Base-by-base conservation (phyloP, 2,113 vertebrate species). In the Nesogale talazaci region DNA sequence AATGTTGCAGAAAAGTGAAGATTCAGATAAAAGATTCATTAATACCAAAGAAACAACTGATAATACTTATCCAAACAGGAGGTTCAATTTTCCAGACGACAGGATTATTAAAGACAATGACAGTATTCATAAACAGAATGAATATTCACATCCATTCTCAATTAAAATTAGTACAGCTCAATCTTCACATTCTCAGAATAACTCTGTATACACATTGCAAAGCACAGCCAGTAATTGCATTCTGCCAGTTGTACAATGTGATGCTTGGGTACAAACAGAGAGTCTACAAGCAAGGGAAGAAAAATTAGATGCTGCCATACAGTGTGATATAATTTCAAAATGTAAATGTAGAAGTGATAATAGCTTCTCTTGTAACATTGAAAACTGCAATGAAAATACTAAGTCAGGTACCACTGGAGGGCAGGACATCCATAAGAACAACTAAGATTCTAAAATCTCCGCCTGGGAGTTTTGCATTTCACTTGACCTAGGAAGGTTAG, bases 191-290 rank as follows among this genome's bases (percentile, higher is more conserved):
- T 4, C 65, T 31, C 94, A 57, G 52, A 57, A 29, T 75, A 89
- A 88, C 75, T 56, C 70, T 14, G 34, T 76, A 11, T 23, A 63
- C 8, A 9, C 1, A 4, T 1, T 78, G 8, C 36, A 14, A 9
- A 52, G 19, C 61, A 42, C 36, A 34, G 29, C 78, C 38, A 40
- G 0, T 0, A 27, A 14, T 19, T 75, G 22, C 19, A 25, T 38
- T 61, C 6, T 81, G 0, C 23, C 0, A 63, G 17, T n/a, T 4
- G 1, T 25, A 88, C 88, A 93, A 83, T 4, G 57, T 23, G 97
- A 99, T 2, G 94, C 34, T 0, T 98, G 93, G 90, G 98, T 98
- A 0, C 99, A 99, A 95, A 99, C 98, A 0, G 95, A 96, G 8
- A 5, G 5, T 79, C 40, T 22, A 3, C 31, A 59, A 46, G 0